A percentile compares a stretch with the other conserved stretches of the same genome.
Conservation (phyloP, 92 coral and sea anemone genomes). For the Siderastrea radians region DNA sequence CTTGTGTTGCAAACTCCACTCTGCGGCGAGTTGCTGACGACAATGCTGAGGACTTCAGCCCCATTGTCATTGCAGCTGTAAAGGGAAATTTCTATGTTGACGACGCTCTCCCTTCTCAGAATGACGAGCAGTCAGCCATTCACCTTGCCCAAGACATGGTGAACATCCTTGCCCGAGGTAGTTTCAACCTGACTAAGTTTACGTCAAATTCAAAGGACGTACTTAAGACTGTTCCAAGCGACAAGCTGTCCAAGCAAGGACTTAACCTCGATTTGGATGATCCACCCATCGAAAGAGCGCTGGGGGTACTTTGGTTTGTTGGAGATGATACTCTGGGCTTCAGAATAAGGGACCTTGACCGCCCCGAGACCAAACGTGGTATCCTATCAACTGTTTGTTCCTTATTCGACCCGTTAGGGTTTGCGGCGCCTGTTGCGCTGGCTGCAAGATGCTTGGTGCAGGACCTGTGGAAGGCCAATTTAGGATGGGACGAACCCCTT, state of each 20-base stretch:
- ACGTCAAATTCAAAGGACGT: constrained; percentile 46
- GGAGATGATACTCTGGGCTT: constrained; percentile 66
- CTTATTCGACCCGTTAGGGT: constrained; percentile 71
- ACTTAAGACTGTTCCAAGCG: constrained; percentile 31
- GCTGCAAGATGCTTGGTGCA: constrained; percentile 56
- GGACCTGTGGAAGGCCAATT: constrained; percentile 67
- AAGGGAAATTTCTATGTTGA: constrained; percentile 70
- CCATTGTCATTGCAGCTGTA: constrained; percentile 54
- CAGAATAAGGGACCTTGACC: constrained; percentile 40
- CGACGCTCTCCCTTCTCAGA: constrained; percentile 53
- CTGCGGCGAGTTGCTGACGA: constrained; percentile 59
- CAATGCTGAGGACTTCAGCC: constrained; percentile 56
- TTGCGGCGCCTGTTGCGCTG: constrained; percentile 74
- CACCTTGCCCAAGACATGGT: constrained; percentile 55
- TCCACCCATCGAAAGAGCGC: constrained; percentile 56
- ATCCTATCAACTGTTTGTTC: constrained; percentile 70
- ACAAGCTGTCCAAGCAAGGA: constrained; percentile 20
- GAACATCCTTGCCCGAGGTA: constrained; percentile 49
- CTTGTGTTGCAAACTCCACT: constrained; percentile 62
- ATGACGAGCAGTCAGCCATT: constrained; percentile 35
- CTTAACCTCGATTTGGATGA: constrained; percentile 66
- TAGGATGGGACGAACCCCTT: constrained; percentile 69
- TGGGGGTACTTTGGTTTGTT: constrained; percentile 59
- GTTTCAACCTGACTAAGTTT: constrained; percentile 67
- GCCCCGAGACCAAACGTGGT: constrained; percentile 77